These are phyloP conservation scores for Ypsolopha sequella DNA, from an alignment of 2,888 invertebrate species.

Conservation along the genomic window DNA sequence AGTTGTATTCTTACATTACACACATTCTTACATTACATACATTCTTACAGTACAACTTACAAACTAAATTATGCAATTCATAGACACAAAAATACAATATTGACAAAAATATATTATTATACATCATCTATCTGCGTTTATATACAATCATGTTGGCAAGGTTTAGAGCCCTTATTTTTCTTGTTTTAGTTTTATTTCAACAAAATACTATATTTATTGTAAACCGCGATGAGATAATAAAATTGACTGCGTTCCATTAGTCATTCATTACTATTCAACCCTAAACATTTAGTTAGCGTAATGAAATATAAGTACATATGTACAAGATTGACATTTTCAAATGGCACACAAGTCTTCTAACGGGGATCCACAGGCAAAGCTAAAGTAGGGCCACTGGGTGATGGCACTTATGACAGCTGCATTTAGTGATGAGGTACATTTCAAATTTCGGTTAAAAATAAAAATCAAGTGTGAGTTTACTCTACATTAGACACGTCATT, in stretches of 20 bases:
- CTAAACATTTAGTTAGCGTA: slow-evolving; percentile 6
- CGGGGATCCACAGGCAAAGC: too few relatives aligned
- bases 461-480: too few relatives aligned
- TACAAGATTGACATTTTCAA: slow-evolving; percentile 24
- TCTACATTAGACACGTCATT: too few relatives aligned
- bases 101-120: slow-evolving; percentile 44
- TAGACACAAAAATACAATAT: slow-evolving; percentile 48
- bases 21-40: slow-evolving; percentile 23
- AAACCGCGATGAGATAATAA: slow-evolving; percentile 30
- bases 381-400: too few relatives aligned
- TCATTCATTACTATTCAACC: slow-evolving; percentile 25
- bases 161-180: slow-evolving; percentile 20
- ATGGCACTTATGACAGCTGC: too few relatives aligned
- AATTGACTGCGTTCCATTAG: slow-evolving; percentile 59
- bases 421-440: too few relatives aligned
- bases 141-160: slow-evolving; percentile 42
- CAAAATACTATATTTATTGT: slow-evolving; percentile 25
- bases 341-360: slow-evolving; percentile 36
- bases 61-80: slow-evolving; percentile 59
- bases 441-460: too few relatives aligned
- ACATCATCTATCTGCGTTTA: slow-evolving; percentile 28
- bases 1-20: slow-evolving; percentile 23
- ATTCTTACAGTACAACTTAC: slow-evolving; percentile 18
- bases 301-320: slow-evolving; percentile 21
- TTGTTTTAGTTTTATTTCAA: slow-evolving; percentile 5